Base-by-base conservation (phyloP, 2,113 vertebrate species). In the Colius striatus region DNA sequence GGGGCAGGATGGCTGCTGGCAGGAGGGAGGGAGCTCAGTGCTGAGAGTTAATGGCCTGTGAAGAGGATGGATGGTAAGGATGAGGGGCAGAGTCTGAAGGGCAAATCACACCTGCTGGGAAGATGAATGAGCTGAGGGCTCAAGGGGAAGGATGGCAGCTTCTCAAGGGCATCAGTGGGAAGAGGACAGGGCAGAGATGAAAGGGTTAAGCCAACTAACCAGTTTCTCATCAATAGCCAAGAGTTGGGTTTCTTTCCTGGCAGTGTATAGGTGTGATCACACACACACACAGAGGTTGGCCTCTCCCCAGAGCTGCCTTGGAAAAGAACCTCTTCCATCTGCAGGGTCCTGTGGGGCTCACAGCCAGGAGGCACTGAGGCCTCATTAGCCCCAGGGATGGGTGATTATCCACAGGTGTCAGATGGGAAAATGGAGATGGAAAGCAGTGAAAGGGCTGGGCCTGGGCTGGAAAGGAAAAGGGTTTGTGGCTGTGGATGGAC, bases 141-240 rank as follows among this genome's bases (percentile, higher is more conserved):
- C 6, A 1, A 5, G 71, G n/a, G 9, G 55, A 66, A 43, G 0
- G 6, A 6, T 0, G 2, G 41, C 0, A 15, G 34, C 61, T 94
- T 32, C 60, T 32, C 90, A 88, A 92, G 88, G 73, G 11, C 74
- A 18, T 8, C 19, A 6, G 71, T 2, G 1, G 55, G 60, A 30
- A 38, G 51, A 32, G 38, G 66, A 8, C 0, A 1, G 61, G 54
- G 34, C 13, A 27, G 84, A 2, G 48, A 36, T 4, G 43, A 54
- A 85, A 32, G 68, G 45, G 80, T 96, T 89, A 88, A 86, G 20
- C 3, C 3, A 22, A n/a, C 0, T 1, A 30, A 6, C 5, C 0
- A 2, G 25, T 41, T 65, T 48, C 61, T 68, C 43, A 15, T 2
- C 38, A 19, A 62, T 78, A 26, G n/a, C 41, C n/a, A 68, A 82